Conservation (phyloP, 2,113 vertebrate species). For the Azemiops feae region DNA sequence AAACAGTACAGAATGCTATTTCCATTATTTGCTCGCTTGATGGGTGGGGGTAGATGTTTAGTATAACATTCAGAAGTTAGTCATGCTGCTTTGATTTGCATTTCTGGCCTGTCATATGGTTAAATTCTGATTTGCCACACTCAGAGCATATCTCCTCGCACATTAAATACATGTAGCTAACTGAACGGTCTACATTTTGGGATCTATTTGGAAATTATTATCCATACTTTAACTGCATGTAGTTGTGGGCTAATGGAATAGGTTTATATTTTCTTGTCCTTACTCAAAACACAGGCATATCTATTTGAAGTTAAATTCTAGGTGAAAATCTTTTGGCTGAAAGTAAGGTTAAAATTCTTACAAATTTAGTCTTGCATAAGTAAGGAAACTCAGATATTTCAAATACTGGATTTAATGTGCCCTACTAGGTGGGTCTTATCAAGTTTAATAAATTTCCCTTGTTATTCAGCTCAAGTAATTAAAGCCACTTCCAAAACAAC, state of each 20-base stretch:
- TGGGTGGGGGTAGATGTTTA: neutral
- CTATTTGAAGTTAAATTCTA: constrained; percentile 34
- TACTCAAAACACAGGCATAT: constrained; percentile 9
- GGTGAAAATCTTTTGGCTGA: neutral
- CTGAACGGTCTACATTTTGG: neutral
- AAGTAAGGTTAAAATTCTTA: neutral
- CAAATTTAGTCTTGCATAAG: neutral
- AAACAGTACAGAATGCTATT: neutral
- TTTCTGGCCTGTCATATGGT: neutral
- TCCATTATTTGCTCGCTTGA: neutral
- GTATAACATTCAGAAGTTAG: neutral
- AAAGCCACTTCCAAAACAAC: neutral
- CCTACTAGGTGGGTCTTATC: neutral
- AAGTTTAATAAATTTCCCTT: neutral
- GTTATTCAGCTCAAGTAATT: neutral
- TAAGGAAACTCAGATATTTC: neutral
- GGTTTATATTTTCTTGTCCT: neutral
- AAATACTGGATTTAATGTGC: neutral
- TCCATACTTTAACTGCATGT: neutral
- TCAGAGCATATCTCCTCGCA: neutral
- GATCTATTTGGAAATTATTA: neutral
- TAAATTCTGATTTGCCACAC: neutral
- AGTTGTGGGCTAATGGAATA: constrained; percentile 21
- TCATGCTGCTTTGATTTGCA: neutral
- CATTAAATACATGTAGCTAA: neutral